Evolutionary conservation across 2,113 vertebrate species (phyloP), one percentile per base, ranked within the genome.

Genomic region (Poicephalus gulielmi): DNA sequence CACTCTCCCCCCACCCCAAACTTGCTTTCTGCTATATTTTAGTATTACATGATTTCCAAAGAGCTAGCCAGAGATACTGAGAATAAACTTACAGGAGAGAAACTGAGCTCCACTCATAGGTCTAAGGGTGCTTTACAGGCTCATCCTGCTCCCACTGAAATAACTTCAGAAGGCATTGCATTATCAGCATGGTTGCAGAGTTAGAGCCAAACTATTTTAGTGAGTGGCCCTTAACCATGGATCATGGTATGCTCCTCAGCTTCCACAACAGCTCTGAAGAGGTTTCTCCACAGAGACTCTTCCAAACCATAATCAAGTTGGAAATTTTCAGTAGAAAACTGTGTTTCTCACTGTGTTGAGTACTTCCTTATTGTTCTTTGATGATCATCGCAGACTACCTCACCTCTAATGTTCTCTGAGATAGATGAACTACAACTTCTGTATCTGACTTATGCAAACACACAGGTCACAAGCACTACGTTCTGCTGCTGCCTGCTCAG

Each of bases 241-340:
- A 19, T 2, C 9, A 0, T 23, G 47, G 37, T 20, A 27, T 5
- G 16, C 3, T 69, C 20, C 23, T 62, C 25, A 57, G 30, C 16
- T 79, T 50, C 31, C 41, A 28, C 39, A 77, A 16, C 9, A 59
- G 20, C 25, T 80, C 57, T 23, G 9, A 13, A 35, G 33, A 59
- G 20, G 33, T 24, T 59, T 35, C 57, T 23, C 33, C 6, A 57
- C 33, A 35, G 27, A 19, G 10, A 0, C 5, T 76, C 7, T 6
- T 25, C 50, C 24, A 44, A 52, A 27, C 18, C 7, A 6, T 1
- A 5, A 74, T 1, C 8, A 37, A 25, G 9, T 4, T 25, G 28
- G 43, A 79, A 67, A 55, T 57, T 44, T 63, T 71, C 39, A 17
- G 27, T 1, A 28, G 10, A 25, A 77, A 88, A 14, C 8, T 60